These are phyloP conservation scores for Epinephelus moara DNA, from an alignment of 2,113 vertebrate genomes.

Conservation along the genomic window DNA sequence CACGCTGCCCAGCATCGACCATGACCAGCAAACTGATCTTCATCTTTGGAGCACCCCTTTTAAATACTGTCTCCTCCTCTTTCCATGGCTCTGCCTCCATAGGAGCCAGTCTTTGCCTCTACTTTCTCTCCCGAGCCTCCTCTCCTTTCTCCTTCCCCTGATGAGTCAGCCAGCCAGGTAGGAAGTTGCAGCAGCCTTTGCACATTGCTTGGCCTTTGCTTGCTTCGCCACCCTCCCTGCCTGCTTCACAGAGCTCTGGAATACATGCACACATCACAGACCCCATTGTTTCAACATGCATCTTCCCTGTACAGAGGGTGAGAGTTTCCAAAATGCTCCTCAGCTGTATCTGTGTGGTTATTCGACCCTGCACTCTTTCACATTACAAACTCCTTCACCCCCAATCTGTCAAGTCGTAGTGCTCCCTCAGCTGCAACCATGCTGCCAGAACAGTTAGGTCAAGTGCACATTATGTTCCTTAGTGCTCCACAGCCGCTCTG, in stretches of 20 bases:
- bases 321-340: not conserved
- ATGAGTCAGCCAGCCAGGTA: slow-evolving; percentile 75
- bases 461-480: not conserved
- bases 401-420: not conserved
- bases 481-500: not conserved
- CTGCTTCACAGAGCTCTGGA: not conserved
- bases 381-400: not conserved
- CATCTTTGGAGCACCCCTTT: not conserved
- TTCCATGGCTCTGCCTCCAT: slow-evolving; percentile 18
- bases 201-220: not conserved
- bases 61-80: not conserved
- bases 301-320: not conserved
- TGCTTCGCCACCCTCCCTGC: not conserved
- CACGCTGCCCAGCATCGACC: not conserved
- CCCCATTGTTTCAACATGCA: not conserved
- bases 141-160: slow-evolving; percentile 42
- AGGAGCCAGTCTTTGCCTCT: slow-evolving; percentile 77
- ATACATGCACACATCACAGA: not conserved
- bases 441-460: not conserved
- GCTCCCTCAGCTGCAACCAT: not conserved
- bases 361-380: not conserved
- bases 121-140: slow-evolving; percentile 72
- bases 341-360: not conserved
- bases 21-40: not conserved
- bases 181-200: slow-evolving; percentile 16